Percentiles rank a stretch among this genome's conserved stretches.
These are phyloP conservation scores for Norana najaformis DNA, from an alignment of 2,888 invertebrate species.

Conservation along the genomic window DNA sequence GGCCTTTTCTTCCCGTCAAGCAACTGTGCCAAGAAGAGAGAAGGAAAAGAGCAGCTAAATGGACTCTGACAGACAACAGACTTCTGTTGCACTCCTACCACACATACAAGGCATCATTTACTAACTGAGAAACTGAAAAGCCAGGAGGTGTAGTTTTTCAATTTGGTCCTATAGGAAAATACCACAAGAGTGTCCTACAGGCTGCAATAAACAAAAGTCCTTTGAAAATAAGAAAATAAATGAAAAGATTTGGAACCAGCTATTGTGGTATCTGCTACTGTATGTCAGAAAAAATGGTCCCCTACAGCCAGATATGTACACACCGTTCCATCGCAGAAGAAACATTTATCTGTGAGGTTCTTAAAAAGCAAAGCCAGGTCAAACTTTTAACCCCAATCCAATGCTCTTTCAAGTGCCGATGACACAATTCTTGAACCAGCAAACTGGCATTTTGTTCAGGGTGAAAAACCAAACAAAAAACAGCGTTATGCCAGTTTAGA, in stretches of 20 bases:
- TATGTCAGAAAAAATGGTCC: no score
- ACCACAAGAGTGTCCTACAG: not conserved
- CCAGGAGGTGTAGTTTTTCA: not conserved
- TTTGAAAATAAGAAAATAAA: not conserved
- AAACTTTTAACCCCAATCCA: not conserved
- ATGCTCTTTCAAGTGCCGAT: not conserved
- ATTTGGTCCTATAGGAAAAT: not conserved
- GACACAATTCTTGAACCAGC: not conserved
- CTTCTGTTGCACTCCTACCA: no score
- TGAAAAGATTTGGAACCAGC: not conserved
- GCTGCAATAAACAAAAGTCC: not conserved
- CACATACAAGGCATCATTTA: not conserved
- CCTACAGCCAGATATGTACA: no score
- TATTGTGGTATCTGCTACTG: not conserved
- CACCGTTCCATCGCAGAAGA: no score
- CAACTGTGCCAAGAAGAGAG: not conserved
- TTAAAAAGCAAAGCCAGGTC: not conserved
- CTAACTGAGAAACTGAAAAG: not conserved
- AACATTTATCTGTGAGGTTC: no score
- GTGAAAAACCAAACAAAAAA: no score
- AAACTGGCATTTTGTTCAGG: no score
- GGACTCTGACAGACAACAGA: not conserved
- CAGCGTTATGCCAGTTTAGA: not conserved
- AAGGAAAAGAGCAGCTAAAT: not conserved
- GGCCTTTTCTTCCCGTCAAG: not conserved